Conservation (phyloP, 2,113 vertebrate species). For the Zosterops hypoxanthus region DNA sequence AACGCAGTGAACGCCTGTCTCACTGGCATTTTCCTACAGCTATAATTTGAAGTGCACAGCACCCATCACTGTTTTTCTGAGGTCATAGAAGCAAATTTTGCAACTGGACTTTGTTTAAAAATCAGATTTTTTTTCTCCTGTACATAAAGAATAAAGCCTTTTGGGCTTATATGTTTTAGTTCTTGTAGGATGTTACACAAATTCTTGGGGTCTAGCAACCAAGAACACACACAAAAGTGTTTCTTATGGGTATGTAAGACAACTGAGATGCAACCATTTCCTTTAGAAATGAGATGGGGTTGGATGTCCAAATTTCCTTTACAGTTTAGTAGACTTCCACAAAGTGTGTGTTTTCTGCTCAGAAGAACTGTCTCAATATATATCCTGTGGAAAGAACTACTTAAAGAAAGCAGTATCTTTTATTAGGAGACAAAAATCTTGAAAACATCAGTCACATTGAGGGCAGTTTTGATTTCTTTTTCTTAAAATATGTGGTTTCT, state of each 20-base stretch:
- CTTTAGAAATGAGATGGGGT: not conserved
- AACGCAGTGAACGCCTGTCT: not conserved
- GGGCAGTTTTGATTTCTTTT: not conserved
- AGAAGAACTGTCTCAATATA: not conserved
- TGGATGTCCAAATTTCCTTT: not conserved
- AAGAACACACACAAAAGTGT: not conserved
- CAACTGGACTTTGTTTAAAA: not conserved
- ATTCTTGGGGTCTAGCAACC: not conserved
- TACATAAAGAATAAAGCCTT: not conserved
- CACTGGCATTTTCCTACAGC: not conserved
- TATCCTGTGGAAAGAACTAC: not conserved
- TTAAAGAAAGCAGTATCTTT: not conserved
- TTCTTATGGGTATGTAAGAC: not conserved
- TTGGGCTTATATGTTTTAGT: not conserved
- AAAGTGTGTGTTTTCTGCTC: not conserved
- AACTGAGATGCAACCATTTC: not conserved
- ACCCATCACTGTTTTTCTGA: not conserved
- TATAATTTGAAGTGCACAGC: not conserved
- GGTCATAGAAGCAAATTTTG: not conserved
- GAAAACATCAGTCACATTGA: not conserved
- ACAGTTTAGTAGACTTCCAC: not conserved
- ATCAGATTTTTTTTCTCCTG: not conserved
- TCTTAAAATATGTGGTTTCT: not conserved
- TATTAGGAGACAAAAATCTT: not conserved
- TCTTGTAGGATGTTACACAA: not conserved